Conservation (phyloP, 2,113 vertebrate genomes). For the Hydropotes inermis region DNA sequence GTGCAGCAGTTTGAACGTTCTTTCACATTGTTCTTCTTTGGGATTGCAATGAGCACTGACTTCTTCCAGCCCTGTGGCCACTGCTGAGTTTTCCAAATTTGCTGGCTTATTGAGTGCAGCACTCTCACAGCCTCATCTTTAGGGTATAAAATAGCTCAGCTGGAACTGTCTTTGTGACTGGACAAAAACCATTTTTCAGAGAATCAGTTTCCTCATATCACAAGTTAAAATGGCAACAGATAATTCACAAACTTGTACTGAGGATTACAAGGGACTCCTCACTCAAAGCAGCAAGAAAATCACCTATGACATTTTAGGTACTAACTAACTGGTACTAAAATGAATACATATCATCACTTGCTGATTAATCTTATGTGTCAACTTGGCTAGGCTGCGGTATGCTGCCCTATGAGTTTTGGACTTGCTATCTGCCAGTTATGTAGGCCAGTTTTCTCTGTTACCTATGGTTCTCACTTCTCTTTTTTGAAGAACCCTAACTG, state of each 20-base stretch:
- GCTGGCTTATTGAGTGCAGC: background rate
- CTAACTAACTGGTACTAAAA: background rate
- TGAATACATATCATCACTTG: background rate
- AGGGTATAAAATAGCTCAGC: background rate
- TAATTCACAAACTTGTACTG: background rate
- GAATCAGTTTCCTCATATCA: background rate
- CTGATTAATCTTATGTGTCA: background rate
- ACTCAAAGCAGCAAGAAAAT: background rate
- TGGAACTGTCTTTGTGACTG: background rate
- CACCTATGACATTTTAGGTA: background rate
- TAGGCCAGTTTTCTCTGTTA: background rate
- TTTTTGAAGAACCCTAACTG: background rate
- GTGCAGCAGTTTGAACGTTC: background rate
- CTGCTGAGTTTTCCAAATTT: background rate
- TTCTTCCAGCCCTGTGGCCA: background rate
- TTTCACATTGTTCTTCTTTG: background rate
- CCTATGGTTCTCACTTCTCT: background rate
- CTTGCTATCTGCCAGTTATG: fast-evolving
- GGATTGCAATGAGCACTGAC: background rate
- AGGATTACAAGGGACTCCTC: background rate
- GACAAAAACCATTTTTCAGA: background rate
- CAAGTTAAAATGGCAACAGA: background rate
- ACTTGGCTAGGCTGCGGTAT: no score
- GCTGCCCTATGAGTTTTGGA: background rate
- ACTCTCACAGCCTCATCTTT: background rate